Base-by-base conservation (phyloP, 2,888 invertebrate species). In the Keiferia lycopersicella region DNA sequence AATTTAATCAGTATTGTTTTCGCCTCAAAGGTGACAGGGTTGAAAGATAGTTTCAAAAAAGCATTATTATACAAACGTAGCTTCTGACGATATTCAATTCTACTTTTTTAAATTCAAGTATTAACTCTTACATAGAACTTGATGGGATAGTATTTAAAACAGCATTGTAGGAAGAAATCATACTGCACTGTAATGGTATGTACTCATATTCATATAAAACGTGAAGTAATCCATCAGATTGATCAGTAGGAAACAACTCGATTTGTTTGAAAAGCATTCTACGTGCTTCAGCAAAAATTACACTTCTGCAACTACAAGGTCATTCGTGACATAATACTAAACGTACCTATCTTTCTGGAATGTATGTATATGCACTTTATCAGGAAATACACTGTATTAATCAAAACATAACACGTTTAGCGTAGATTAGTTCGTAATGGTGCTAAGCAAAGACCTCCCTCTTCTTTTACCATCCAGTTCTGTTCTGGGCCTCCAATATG, bases 51-150 rank as follows among this genome's bases (percentile, higher is more conserved):
- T 45, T 45, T 45, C 11, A 16, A 45, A 22, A 57, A 53, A 34
- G 50, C 26, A n/a, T 64, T 64, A 45, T 41, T 59, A 57, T 7
- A 34, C 41, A 26, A 57, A 64, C 22, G 30, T 22, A 30, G 22
- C 61, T 45, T 18, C 30, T 1, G 50, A 12, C 39, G 26, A 45
- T 60, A 11, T 61, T 30, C 38, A 38, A 39, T 30, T 18, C 14
- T 20, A 34, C 26, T 34, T 20, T 57, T 39, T 45, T 56, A 45
- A 14, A 45, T 12, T 68, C 67, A 60, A 73, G 68, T 69, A 64
- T 69, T 64, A 68, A 68, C 69, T 71, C 70, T 69, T 73, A 68
- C 64, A n/a, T n/a, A n/a, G n/a, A n/a, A n/a, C n/a, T n/a, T n/a
- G n/a, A n/a, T n/a, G n/a, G n/a, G n/a, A n/a, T n/a, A n/a, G n/a